These are phyloP conservation scores for Theonella swinhoei DNA, from an alignment of 37 sponge, comb jelly and placozoan species.

Conservation along the genomic window DNA sequence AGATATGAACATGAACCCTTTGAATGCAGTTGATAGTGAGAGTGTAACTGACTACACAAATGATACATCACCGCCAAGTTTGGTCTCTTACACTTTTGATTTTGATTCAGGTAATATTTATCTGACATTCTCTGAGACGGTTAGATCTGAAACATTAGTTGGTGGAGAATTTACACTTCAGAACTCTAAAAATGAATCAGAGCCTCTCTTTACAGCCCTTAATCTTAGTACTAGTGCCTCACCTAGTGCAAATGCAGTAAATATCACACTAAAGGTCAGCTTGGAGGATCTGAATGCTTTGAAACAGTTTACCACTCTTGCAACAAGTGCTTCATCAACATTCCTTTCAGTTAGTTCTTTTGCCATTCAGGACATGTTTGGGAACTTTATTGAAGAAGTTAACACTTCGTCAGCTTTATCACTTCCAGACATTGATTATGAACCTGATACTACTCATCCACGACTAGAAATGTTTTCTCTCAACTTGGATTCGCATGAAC, in stretches of 20 bases:
- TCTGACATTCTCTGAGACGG: constrained; percentile 88
- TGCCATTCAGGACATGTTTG: constrained; percentile 81
- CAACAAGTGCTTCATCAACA: constrained; percentile 44
- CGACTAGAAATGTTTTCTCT: constrained; percentile 45
- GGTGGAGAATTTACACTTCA: constrained; percentile 60
- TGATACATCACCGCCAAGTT: constrained; percentile 69
- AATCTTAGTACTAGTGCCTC: constrained; percentile 50
- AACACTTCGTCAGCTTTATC: constrained; percentile 28
- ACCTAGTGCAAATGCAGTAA: constrained; percentile 29
- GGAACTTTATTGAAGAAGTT: constrained; percentile 43
- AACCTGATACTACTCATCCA: constrained; percentile 68
- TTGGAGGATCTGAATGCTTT: constrained; percentile 78
- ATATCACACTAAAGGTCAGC: constrained; percentile 45
- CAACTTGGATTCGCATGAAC: constrained; percentile 42
- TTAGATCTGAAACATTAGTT: constrained; percentile 56
- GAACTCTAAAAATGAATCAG: constrained; percentile 31
- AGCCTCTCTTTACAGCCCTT: constrained; percentile 5
- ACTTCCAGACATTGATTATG: constrained; percentile 4
- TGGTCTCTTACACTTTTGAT: constrained; percentile 71
- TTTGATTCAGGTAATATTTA: constrained; percentile 55
- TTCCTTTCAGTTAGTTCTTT: constrained; percentile 59
- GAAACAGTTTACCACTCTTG: constrained; percentile 66
- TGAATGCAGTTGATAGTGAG: constrained; percentile 36
- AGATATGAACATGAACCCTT: constrained; percentile 73
- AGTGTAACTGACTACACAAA: constrained; percentile 16